Conservation (phyloP, 2,888 invertebrate species). For the Drosophila kuntzei region DNA sequence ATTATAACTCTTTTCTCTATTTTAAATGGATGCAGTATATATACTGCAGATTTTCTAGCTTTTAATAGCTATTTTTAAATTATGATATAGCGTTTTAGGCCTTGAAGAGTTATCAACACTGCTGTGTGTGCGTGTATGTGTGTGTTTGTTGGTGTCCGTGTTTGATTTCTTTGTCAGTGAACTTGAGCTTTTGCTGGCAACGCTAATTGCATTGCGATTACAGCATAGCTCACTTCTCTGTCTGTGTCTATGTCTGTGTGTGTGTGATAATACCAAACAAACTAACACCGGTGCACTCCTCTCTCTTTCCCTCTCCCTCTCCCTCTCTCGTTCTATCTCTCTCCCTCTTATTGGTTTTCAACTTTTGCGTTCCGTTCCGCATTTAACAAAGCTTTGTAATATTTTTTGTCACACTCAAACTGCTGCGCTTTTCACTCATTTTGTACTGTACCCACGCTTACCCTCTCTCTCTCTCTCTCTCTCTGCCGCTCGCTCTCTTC, state of each 20-base stretch:
- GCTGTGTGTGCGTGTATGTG: conserved; percentile 14
- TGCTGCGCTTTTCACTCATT: conserved; percentile 3
- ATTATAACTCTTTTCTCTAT: too few species aligned
- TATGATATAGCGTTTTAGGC: too few species aligned
- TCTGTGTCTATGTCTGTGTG: conserved; percentile 18
- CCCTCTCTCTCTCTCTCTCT: conserved; percentile 9
- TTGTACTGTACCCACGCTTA: not conserved
- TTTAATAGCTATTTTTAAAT: too few species aligned
- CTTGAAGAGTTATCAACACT: too few species aligned
- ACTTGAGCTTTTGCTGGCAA: conserved; percentile 79
- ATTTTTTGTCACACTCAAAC: conserved; percentile 61
- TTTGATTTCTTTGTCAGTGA: conserved; percentile 81
- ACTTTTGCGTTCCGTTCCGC: conserved; percentile 55
- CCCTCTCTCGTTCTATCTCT: conserved; percentile 3
- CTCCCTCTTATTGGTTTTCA: conserved; percentile 23
- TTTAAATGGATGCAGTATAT: too few species aligned
- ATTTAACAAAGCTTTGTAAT: conserved; percentile 67
- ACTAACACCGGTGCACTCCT: conserved; percentile 30
- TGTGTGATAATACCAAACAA: conserved; percentile 69
- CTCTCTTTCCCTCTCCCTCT: not conserved
- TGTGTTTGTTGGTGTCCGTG: conserved; percentile 36
- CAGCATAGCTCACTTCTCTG: conserved; percentile 55
- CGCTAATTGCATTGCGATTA: conserved; percentile 82
- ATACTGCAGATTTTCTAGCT: too few species aligned
- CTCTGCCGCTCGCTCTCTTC: conserved; percentile 6